Evolutionary conservation across 2,113 vertebrate species (phyloP), one percentile per base, ranked within the genome.

Genomic region (Regulus satrapa): DNA sequence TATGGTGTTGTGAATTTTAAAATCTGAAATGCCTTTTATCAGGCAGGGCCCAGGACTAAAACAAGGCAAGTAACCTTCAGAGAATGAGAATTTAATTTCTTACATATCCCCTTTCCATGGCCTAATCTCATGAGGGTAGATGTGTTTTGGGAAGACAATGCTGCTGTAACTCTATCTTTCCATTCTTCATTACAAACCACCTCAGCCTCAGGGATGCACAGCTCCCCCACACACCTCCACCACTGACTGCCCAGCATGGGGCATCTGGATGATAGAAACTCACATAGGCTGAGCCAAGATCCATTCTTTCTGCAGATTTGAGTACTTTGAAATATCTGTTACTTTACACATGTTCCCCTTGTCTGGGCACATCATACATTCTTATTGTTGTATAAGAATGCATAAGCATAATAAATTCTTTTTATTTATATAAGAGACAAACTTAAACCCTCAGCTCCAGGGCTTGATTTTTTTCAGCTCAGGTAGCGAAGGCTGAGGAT

Each of bases 401-500:
- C 8, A 16, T 48, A 68, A 85, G 13, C 78, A 34, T 10, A 54
- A 29, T 31, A 49, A 13, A n/a, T 25, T 72, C 8, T 61, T 64
- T 19, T 58, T 55, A 25, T 77, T 64, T 74, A 1, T 36, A 5
- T 20, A 32, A 20, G 14, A 92, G 13, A 40, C 10, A 51, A 74
- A 63, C 31, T 64, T 63, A 24, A 79, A 75, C 24, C 36, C 40
- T 45, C 23, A 54, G 92, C 82, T 88, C 45, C 66, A 69, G 58
- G 67, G 40, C 58, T 66, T 5, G 26, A 18, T 80, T 85, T 93
- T 85, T 93, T 90, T 83, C 82, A 73, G 59, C 75, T 88, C 55
- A 63, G 78, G 88, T 64, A 82, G 67, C 40, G 72, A 72, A 64
- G 0, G 14, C 52, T 55, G 76, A 67, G 69, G 73, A 38, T 3